These are phyloP conservation scores for Epicampocera succincta DNA, from an alignment of 2,888 invertebrate species.

Conservation along the genomic window DNA sequence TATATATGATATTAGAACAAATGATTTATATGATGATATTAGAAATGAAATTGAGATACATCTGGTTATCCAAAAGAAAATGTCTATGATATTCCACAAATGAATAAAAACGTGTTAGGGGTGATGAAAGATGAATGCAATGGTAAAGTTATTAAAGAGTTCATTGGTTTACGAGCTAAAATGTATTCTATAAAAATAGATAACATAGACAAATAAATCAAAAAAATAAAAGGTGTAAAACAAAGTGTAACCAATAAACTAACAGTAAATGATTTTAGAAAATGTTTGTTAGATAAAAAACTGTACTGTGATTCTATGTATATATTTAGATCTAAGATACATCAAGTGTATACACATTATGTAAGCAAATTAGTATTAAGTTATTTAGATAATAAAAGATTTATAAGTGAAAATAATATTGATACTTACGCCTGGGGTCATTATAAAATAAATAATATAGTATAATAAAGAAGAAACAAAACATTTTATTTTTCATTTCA, in stretches of 20 bases:
- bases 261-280: background rate
- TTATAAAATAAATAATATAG: no score
- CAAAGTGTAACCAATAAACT: no score
- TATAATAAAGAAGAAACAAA: no score
- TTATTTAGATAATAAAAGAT: background rate
- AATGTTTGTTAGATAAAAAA: constrained; percentile 1
- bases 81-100: background rate
- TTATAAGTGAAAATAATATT: background rate
- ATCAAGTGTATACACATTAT: background rate
- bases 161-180: constrained; percentile 1
- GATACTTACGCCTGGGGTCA: no score
- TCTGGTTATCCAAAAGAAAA: background rate
- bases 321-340: background rate
- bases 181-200: constrained; percentile 3
- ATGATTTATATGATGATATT: background rate
- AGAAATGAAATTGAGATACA: background rate
- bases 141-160: background rate
- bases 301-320: background rate
- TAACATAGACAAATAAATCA: background rate
- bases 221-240: background rate
- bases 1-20: background rate
- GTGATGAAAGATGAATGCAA: no score
- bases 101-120: background rate
- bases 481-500: no score
- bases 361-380: background rate